Conservation (phyloP, 2,888 invertebrate genomes). For the Parascotia fuliginaria region DNA sequence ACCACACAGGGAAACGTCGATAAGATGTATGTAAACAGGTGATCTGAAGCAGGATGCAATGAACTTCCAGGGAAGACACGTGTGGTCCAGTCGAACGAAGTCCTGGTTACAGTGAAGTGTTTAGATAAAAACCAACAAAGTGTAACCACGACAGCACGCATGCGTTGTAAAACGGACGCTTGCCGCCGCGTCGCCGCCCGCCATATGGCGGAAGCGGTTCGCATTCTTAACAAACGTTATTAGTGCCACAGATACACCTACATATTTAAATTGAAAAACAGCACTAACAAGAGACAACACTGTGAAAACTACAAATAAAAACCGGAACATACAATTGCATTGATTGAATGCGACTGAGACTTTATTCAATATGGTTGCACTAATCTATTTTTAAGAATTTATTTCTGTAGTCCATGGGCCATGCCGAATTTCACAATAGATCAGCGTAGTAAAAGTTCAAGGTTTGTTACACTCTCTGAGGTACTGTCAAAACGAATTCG, state of each 20-base stretch:
- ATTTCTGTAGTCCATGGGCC: conserved; percentile 19
- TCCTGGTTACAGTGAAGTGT: conserved; percentile 43
- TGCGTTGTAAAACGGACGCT: conserved; percentile 51
- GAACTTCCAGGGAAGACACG: conserved; percentile 42
- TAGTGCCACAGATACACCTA: conserved; percentile 38
- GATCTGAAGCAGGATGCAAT: conserved; percentile 45
- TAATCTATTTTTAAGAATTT: conserved; percentile 9
- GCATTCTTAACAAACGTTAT: conserved; percentile 54
- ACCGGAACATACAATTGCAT: not conserved
- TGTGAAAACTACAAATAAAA: conserved; percentile 12
- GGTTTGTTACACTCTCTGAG: conserved; percentile 52
- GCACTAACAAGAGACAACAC: conserved; percentile 32
- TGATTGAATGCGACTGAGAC: not conserved
- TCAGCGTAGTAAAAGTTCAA: conserved; percentile 59
- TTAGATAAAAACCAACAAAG: conserved; percentile 62
- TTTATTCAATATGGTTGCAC: conserved; percentile 1
- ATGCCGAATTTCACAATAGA: conserved; percentile 42
- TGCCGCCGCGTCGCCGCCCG: conserved; percentile 46
- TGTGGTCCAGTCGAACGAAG: conserved; percentile 52
- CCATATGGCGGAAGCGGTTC: conserved; percentile 76
- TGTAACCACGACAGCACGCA: conserved; percentile 58
- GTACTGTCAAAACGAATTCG: conserved; percentile 59
- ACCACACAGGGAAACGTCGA: conserved; percentile 48
- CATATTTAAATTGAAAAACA: conserved; percentile 41
- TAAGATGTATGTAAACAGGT: conserved; percentile 51